These are phyloP conservation scores for Fulmarus glacialis DNA, from an alignment of 2,113 vertebrate species.

Conservation along the genomic window DNA sequence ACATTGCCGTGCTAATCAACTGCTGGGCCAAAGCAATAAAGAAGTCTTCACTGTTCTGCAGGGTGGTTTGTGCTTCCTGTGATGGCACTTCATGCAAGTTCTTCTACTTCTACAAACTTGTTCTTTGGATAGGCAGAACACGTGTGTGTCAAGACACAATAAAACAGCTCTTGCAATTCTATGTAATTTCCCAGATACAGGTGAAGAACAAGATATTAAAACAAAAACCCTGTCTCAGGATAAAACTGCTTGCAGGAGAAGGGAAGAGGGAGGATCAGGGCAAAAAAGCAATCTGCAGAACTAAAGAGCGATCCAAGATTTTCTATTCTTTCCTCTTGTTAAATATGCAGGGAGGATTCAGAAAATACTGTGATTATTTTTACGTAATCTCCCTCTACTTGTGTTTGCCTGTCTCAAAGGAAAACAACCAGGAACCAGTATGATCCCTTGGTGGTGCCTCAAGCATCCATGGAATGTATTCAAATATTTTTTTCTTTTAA, in stretches of 20 bases:
- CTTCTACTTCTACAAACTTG: neutral
- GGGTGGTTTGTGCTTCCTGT: neutral
- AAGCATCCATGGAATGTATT: conserved; percentile 32
- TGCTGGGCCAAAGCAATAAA: neutral
- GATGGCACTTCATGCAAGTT: neutral
- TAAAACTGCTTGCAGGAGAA: neutral
- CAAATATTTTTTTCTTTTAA: neutral
- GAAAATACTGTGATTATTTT: neutral
- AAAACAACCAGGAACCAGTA: neutral
- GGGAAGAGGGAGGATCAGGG: neutral
- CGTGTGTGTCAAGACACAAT: neutral
- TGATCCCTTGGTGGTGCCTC: neutral
- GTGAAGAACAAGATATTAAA: neutral
- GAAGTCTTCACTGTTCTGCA: neutral
- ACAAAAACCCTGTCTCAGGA: neutral
- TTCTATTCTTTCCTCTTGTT: neutral
- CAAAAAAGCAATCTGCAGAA: neutral
- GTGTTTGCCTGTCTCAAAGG: neutral
- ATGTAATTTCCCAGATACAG: neutral
- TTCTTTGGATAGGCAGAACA: neutral
- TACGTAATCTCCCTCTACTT: neutral
- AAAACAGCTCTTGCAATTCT: neutral
- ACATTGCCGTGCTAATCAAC: neutral
- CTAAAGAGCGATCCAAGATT: neutral
- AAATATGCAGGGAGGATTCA: neutral